A percentile compares a stretch with the other conserved stretches of the same genome.
Conservation (phyloP, 1,140 invertebrate species). For the Atta cephalotes region DNA sequence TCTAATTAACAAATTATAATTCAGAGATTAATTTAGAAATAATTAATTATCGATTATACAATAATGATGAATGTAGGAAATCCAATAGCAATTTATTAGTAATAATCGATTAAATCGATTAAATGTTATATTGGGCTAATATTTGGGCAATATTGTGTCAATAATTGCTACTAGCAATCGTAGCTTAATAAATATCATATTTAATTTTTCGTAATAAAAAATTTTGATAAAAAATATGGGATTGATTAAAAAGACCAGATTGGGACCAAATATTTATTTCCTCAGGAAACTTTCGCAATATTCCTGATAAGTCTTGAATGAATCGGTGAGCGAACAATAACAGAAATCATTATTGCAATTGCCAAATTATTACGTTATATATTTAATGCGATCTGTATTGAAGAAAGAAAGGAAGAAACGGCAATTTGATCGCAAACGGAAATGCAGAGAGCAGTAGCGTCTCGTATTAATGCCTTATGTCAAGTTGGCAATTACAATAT, state of each 20-base stretch:
- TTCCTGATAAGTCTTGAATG: neutral
- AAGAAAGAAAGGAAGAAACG: neutral
- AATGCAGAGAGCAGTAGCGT: slow-evolving; percentile 21
- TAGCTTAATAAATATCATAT: neutral
- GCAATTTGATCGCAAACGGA: neutral
- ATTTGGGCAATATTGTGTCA: no score
- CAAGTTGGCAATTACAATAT: slow-evolving; percentile 80
- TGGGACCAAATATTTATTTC: slow-evolving; percentile 36
- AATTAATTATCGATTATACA: slow-evolving; percentile 9
- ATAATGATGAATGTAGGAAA: neutral
- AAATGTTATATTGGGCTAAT: no score
- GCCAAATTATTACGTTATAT: slow-evolving; percentile 2
- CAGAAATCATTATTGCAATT: slow-evolving; percentile 34
- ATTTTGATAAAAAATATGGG: neutral
- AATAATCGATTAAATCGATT: no score
- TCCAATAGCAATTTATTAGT: no score
- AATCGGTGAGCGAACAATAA: slow-evolving; percentile 9
- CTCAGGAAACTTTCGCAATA: slow-evolving; percentile 12
- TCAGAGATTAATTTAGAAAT: neutral
- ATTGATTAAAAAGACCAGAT: slow-evolving; percentile 13
- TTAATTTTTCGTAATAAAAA: neutral
- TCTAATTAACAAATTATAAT: neutral
- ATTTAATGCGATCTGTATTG: neutral
- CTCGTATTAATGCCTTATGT: slow-evolving; percentile 75
- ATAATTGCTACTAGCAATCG: neutral